These are phyloP conservation scores for Melikaiella ostensackeni DNA, from an alignment of 2,888 invertebrate genomes.

Conservation along the genomic window DNA sequence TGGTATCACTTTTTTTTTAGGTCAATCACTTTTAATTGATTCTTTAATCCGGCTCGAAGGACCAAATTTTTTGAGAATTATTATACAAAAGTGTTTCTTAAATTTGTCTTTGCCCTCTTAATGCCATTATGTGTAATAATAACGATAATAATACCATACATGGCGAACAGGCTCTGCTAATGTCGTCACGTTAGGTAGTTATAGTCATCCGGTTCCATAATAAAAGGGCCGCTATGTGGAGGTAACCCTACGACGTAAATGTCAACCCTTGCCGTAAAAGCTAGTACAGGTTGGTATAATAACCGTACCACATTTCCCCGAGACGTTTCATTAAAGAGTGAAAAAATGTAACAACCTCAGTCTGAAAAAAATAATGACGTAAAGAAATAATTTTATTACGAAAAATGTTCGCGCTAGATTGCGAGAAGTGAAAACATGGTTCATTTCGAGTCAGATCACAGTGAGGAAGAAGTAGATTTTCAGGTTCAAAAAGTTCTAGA, in stretches of 20 bases:
- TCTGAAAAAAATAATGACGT: not conserved
- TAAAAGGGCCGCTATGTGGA: conserved; percentile 70
- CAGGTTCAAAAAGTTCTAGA: no score
- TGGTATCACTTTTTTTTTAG: not conserved
- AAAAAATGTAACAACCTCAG: conserved; percentile 1
- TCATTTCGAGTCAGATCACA: no score
- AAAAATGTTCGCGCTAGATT: no score
- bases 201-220: conserved; percentile 70
- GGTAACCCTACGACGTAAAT: conserved; percentile 60
- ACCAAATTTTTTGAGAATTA: no score
- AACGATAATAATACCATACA: conserved; percentile 59
- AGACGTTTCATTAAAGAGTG: conserved; percentile 1
- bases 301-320: conserved; percentile 20
- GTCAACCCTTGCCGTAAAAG: conserved; percentile 57
- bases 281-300: conserved; percentile 25
- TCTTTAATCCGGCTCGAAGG: no score
- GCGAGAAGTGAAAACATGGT: no score
- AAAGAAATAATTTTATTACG: no score
- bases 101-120: conserved; percentile 49
- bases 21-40: no score
- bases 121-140: conserved; percentile 65
- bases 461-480: no score
- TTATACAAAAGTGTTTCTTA: not conserved
- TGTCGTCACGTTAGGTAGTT: conserved; percentile 73
- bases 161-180: conserved; percentile 68